phyloP scores from a whole-genome alignment of 2,888 invertebrate species.

The Acrocyrtus sp. region DNA sequence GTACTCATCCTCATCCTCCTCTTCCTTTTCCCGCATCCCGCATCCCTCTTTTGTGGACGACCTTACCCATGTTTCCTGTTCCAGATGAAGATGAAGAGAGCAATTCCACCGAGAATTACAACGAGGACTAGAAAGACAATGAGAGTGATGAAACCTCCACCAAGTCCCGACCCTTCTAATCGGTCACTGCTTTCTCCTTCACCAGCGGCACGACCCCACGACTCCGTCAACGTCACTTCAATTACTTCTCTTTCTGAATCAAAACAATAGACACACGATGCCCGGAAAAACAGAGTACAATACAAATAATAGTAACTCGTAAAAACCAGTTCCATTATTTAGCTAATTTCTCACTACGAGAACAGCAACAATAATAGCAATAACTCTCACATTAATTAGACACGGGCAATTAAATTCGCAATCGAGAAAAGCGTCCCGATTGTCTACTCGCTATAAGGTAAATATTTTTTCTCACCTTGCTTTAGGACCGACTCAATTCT shows the following conservation, averaged over 20 bases:
- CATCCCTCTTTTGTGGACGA: too few species aligned
- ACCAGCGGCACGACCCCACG: slow-evolving; percentile 47
- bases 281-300: too few species aligned
- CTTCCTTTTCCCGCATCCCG: background rate
- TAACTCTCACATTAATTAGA: slow-evolving; percentile 4
- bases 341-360: too few species aligned
- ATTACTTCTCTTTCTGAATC: slow-evolving; percentile 34
- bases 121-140: slow-evolving; percentile 52
- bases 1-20: background rate
- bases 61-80: slow-evolving; percentile 38
- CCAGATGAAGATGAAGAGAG: slow-evolving; percentile 53
- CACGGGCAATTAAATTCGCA: slow-evolving; percentile 14
- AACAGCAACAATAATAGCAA: too few species aligned
- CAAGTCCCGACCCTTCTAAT: slow-evolving; percentile 30
- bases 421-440: too few species aligned
- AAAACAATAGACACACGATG: too few species aligned
- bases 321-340: too few species aligned
- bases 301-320: too few species aligned
- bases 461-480: too few species aligned
- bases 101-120: slow-evolving; percentile 34
- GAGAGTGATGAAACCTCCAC: slow-evolving; percentile 49
- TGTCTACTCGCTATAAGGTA: too few species aligned
- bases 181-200: slow-evolving; percentile 23
- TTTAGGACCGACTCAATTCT: too few species aligned
- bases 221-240: slow-evolving; percentile 46